A percentile compares a stretch with the other conserved stretches of the same genome.
Conservation (phyloP, 2,113 vertebrate species). For the Laterallus jamaicensis region DNA sequence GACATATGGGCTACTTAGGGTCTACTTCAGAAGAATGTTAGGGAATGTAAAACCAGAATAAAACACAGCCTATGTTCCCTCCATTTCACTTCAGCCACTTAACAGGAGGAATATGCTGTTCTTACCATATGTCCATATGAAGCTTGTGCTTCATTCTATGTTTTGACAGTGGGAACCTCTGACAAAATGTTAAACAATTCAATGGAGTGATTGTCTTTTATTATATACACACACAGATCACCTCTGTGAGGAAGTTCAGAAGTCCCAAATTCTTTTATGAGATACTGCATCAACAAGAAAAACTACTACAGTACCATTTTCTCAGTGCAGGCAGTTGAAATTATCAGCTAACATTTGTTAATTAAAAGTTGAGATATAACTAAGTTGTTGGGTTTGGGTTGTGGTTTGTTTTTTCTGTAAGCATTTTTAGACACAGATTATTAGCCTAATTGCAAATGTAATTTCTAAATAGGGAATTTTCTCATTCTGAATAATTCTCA, state of each 20-base stretch:
- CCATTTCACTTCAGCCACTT: background rate
- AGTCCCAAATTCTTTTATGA: background rate
- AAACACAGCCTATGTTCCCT: background rate
- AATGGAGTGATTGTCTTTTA: background rate
- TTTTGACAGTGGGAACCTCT: background rate
- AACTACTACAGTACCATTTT: background rate
- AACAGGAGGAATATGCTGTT: background rate
- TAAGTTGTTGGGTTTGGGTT: background rate
- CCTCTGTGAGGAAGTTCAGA: background rate
- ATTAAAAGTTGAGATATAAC: background rate
- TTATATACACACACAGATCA: background rate
- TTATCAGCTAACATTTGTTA: background rate
- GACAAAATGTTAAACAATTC: background rate
- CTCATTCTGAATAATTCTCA: background rate
- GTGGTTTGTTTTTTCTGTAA: background rate
- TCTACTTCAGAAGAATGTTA: background rate
- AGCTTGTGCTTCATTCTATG: background rate
- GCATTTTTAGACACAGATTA: background rate
- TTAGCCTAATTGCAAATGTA: background rate
- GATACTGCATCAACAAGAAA: background rate
- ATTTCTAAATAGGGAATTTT: background rate
- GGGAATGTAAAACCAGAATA: background rate
- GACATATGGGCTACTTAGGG: fast-evolving
- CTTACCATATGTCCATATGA: background rate
- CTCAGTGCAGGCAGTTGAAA: background rate